These are phyloP conservation scores for Drosophila setifemur DNA, from an alignment of 1,140 invertebrate species.

Conservation along the genomic window DNA sequence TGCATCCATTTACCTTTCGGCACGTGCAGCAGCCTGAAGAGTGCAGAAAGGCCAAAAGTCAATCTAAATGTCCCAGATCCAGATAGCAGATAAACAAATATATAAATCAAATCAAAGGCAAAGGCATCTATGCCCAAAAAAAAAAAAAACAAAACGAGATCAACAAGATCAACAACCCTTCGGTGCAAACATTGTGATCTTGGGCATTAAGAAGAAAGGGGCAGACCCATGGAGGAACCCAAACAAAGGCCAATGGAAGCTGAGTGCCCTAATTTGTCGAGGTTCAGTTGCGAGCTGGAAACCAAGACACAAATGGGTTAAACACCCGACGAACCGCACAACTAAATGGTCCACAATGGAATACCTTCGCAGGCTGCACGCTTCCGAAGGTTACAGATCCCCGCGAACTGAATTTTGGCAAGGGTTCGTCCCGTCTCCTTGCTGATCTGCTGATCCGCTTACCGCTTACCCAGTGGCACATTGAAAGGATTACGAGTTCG, in stretches of 20 bases:
- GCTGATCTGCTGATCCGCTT: constrained; percentile 75
- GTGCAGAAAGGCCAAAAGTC: constrained; percentile 81
- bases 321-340: constrained; percentile 64
- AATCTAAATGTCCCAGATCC: constrained; percentile 65
- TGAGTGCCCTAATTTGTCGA: constrained; percentile 79
- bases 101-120: constrained; percentile 48
- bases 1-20: constrained; percentile 30
- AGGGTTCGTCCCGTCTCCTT: constrained; percentile 22
- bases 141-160: constrained; percentile 37
- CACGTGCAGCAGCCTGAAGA: constrained; percentile 56
- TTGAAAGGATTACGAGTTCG: constrained; percentile 72
- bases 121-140: constrained; percentile 9
- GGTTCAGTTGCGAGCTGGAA: constrained; percentile 30
- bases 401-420: constrained; percentile 11
- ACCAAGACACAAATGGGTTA: constrained; percentile 71
- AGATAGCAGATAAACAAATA: constrained; percentile 57
- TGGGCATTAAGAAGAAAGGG: constrained; percentile 55
- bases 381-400: constrained; percentile 28
- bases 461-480: constrained; percentile 78
- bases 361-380: constrained; percentile 45
- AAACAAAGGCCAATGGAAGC: constrained; percentile 53
- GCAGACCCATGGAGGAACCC: constrained; percentile 58
- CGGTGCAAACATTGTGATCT: constrained; percentile 77
- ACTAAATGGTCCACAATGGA: constrained; percentile 70
- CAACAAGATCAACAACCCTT: constrained; percentile 76